Percentiles rank a stretch among this genome's conserved stretches.
These are phyloP conservation scores for Nemotelus pantherinus DNA, from an alignment of 2,888 invertebrate species.

Conservation along the genomic window DNA sequence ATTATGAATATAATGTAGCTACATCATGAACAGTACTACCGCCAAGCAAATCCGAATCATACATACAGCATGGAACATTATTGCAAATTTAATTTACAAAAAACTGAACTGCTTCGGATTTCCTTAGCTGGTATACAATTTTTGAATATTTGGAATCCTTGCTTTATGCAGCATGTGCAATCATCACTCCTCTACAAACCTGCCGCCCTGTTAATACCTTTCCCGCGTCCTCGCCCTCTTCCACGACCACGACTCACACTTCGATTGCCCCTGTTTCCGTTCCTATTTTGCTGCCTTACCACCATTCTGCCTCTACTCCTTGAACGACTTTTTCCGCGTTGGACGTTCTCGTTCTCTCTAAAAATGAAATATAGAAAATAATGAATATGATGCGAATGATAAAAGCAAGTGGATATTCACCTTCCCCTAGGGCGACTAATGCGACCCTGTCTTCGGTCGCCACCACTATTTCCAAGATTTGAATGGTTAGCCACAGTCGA, in stretches of 20 bases:
- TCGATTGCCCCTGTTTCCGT: constrained; percentile 56
- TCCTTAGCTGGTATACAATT: not conserved
- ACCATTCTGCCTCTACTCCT: constrained; percentile 48
- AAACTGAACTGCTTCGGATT: not conserved
- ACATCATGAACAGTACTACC: too few species aligned
- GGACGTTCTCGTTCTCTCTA: constrained; percentile 42
- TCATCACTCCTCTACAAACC: constrained; percentile 16
- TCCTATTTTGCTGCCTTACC: constrained; percentile 54
- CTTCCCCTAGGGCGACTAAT: constrained; percentile 48
- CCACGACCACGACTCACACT: constrained; percentile 54
- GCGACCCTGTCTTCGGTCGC: constrained; percentile 42
- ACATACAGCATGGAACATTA: too few species aligned
- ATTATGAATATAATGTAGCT: not conserved
- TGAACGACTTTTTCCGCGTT: constrained; percentile 51
- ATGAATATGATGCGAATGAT: not conserved
- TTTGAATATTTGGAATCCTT: not conserved
- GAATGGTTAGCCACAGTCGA: constrained; percentile 51
- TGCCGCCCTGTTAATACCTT: constrained; percentile 47
- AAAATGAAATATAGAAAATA: not conserved
- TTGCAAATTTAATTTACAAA: not conserved
- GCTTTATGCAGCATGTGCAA: not conserved
- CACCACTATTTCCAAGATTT: constrained; percentile 23
- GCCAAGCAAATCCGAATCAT: too few species aligned
- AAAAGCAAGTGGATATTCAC: constrained; percentile 25
- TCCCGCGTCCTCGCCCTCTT: constrained; percentile 47